Evolutionary conservation across 1,140 invertebrate genomes (phyloP), one percentile per base, ranked within the genome.

Genomic region (Leptinotarsa lineolata): DNA sequence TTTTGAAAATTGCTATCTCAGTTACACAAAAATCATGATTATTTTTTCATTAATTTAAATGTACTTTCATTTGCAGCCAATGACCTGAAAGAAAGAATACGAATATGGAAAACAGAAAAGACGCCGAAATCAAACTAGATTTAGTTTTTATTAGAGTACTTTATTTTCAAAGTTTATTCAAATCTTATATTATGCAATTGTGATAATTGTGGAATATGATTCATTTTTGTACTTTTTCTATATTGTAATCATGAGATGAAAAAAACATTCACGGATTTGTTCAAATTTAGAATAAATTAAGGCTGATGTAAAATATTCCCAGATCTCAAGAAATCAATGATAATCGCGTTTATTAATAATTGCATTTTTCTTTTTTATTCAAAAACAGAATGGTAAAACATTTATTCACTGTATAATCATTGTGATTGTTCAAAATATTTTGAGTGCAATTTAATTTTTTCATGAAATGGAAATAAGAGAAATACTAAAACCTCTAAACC

Each of bases 21-120:
- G 30, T 30, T 30, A 30, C 6, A 30, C 30, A 30, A 30, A 30
- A 30, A 6, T 30, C 6, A 30, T 30, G 30, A 30, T 6, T 39
- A 39, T 39, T 39, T 39, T 39, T 39, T 11, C 3, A 39, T 8
- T 8, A 39, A 11, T 39, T 11, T 39, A 11, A 30, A 30, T 30
- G 11, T 63, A 44, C n/a, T 54, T n/a, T 71, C 18, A 24, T 39
- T 80, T 81, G 58, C 73, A 83, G 82, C 75, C 16, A 74, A 78
- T 68, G 82, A 83, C 59, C 69, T 83, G 48, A 82, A 81, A 59
- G 81, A 83, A 69, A 78, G 77, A 54, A 83, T 83, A 75, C 73
- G 77, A 72, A 78, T 79, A 72, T 83, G 82, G 82, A 82, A 81
- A 64, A 75, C 77, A 71, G 79, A 81, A 69, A 80, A 84, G 74